Conservation (phyloP, 2,888 invertebrate genomes). For the Tetranychus piercei region DNA sequence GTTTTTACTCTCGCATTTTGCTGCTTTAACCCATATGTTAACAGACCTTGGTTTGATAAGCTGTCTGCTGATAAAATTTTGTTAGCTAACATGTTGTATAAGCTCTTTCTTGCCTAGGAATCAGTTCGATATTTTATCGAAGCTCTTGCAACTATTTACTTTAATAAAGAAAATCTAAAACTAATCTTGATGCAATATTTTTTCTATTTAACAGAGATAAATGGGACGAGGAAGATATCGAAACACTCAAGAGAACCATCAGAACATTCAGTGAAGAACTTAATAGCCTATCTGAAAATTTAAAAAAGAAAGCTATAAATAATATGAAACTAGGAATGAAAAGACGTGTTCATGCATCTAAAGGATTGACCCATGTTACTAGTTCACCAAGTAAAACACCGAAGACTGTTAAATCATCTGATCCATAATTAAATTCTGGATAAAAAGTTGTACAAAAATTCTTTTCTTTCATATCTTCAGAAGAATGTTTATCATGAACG, state of each 20-base stretch:
- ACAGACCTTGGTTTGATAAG: too few species aligned
- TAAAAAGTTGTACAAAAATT: neutral
- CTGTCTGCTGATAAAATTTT: too few species aligned
- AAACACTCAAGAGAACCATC: conserved; percentile 75
- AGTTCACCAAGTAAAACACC: neutral
- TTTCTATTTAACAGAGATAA: conserved; percentile 45
- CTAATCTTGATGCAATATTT: too few species aligned
- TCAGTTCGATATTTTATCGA: too few species aligned
- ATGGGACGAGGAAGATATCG: conserved; percentile 93
- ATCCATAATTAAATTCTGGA: neutral
- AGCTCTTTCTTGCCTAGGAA: too few species aligned
- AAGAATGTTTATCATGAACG: too few species aligned
- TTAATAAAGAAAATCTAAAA: too few species aligned
- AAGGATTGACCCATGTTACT: conserved; percentile 5
- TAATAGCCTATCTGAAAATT: conserved; percentile 75
- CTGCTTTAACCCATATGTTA: too few species aligned
- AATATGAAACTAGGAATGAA: conserved; percentile 2
- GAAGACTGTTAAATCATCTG: neutral
- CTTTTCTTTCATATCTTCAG: too few species aligned
- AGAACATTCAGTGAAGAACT: conserved; percentile 81
- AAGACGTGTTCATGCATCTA: neutral
- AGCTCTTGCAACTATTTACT: too few species aligned
- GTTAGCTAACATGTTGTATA: too few species aligned
- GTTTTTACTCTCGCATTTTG: neutral
- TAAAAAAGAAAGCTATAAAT: conserved; percentile 32